Evolutionary conservation across 2,113 vertebrate genomes (phyloP).

Genomic region (Myrmecophaga tridactyla): DNA sequence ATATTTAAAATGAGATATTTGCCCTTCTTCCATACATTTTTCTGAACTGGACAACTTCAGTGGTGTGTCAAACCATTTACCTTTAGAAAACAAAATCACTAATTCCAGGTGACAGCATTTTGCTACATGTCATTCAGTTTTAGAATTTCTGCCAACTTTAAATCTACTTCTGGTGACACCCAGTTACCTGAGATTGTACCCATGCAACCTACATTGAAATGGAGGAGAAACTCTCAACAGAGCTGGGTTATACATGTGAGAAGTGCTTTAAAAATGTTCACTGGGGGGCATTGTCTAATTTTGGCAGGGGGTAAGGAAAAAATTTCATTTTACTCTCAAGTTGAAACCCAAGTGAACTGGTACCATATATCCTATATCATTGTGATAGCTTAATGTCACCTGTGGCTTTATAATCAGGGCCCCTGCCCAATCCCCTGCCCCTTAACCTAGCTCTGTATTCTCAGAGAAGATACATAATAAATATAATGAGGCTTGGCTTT

Average conservation of each 20-base stretch:
- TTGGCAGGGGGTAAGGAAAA: not conserved
- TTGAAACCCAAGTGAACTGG: not conserved
- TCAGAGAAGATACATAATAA: not conserved
- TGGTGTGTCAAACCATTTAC: not conserved
- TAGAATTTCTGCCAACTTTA: slow-evolving; percentile 10
- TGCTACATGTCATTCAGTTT: not conserved
- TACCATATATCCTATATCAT: not conserved
- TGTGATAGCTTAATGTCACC: not conserved
- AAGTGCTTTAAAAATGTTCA: not conserved
- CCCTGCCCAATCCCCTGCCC: not conserved
- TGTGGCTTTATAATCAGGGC: not conserved
- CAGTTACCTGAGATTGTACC: not conserved
- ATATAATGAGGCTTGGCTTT: not conserved
- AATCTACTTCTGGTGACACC: not conserved
- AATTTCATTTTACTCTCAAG: not conserved
- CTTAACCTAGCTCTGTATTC: not conserved
- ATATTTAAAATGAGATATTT: not conserved
- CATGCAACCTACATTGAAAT: not conserved
- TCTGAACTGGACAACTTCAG: not conserved
- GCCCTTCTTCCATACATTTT: not conserved
- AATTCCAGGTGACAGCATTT: not conserved
- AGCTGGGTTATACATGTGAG: not conserved
- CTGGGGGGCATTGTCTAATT: not conserved
- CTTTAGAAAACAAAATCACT: not conserved
- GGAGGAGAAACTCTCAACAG: not conserved